Conservation (phyloP, 2,797 vertebrate genomes). For the Psittacula derbiana region DNA sequence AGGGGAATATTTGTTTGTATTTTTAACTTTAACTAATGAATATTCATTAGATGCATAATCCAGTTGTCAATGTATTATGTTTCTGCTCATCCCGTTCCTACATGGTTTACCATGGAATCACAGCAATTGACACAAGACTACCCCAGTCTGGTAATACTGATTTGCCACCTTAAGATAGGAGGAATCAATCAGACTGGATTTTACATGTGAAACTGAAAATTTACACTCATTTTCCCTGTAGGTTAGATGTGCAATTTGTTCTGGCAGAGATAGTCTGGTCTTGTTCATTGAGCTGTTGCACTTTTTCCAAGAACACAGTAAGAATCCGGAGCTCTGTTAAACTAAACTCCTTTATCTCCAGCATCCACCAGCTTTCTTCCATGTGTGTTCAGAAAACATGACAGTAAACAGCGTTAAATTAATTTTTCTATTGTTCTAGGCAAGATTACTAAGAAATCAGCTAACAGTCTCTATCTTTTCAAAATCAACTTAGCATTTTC, state of each 20-base stretch:
- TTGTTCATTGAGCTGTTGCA: neutral
- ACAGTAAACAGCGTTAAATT: neutral
- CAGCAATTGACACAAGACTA: neutral
- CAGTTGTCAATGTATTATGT: neutral
- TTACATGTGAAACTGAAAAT: neutral
- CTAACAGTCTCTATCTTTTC: neutral
- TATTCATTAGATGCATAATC: neutral
- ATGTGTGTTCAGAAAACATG: neutral
- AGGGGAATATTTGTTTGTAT: neutral
- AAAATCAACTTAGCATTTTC: neutral
- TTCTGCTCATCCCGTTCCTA: neutral
- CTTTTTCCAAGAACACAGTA: neutral
- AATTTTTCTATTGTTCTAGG: neutral
- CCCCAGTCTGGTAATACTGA: neutral
- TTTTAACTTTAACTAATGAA: neutral
- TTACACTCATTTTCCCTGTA: conserved; percentile 5
- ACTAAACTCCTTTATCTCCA: neutral
- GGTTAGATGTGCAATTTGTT: neutral
- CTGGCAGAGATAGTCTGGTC: neutral
- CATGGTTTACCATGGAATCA: neutral
- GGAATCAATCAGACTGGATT: neutral
- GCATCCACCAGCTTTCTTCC: neutral
- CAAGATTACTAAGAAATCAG: neutral
- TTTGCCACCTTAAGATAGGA: neutral
- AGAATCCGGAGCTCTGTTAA: neutral